These are phyloP conservation scores for Noctua pronuba DNA, from an alignment of 2,888 invertebrate species.

Conservation along the genomic window DNA sequence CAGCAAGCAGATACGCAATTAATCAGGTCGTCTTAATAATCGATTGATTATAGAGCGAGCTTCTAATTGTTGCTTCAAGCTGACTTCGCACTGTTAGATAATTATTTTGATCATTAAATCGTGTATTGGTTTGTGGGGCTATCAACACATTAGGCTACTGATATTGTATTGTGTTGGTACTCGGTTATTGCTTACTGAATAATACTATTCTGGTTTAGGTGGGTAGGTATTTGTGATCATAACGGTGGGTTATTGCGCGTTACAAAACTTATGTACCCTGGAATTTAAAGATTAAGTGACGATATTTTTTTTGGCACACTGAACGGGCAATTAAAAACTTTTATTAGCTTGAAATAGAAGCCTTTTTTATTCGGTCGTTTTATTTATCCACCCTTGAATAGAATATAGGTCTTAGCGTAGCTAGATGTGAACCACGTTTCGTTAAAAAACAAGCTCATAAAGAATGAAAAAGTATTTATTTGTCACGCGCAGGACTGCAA, in stretches of 20 bases:
- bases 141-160: conserved; percentile 1
- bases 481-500: too few relatives aligned
- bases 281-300: background rate
- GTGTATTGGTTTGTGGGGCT: conserved; percentile 10
- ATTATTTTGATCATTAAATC: conserved; percentile 47
- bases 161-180: background rate
- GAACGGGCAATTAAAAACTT: background rate
- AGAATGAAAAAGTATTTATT: too few relatives aligned
- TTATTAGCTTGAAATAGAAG: background rate
- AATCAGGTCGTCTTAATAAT: conserved; percentile 19
- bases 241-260: background rate
- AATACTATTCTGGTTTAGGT: background rate
- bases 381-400: background rate
- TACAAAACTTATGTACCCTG: background rate
- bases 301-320: background rate
- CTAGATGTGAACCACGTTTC: too few relatives aligned
- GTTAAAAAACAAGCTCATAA: background rate
- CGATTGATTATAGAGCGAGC: conserved; percentile 12
- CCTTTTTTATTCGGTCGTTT: background rate
- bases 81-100: conserved; percentile 25
- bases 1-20: conserved; percentile 7
- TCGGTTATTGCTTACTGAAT: background rate
- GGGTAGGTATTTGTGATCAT: background rate
- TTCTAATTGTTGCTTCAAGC: conserved; percentile 41
- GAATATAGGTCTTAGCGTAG: background rate